Percentiles rank a stretch among this genome's conserved stretches.
Evolutionary conservation across 2,797 vertebrate genomes (phyloP).

Genomic region (Neosalanx taihuensis): DNA sequence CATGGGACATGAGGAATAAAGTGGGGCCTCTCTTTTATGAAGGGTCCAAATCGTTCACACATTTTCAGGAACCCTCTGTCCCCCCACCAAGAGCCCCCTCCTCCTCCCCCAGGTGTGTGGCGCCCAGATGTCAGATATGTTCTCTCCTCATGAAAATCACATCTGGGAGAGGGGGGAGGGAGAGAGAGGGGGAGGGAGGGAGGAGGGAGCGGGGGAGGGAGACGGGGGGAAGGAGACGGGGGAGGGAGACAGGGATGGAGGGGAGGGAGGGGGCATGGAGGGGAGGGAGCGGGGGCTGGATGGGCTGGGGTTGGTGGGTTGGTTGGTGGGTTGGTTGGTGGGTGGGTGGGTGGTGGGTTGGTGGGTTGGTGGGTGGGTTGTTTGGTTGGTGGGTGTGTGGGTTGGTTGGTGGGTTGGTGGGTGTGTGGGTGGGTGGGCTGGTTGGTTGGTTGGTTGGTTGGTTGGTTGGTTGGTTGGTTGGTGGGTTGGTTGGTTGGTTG

Average conservation of each 20-base stretch:
- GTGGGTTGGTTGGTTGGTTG: no score
- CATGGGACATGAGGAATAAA: conserved; percentile 68
- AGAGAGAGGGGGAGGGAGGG: conserved; percentile 7
- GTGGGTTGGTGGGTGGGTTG: no score
- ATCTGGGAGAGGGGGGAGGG: conserved; percentile 33
- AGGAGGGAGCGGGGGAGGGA: conserved; percentile 5
- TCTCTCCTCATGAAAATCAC: conserved; percentile 63
- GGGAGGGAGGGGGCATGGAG: no score
- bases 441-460: no score
- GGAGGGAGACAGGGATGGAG: conserved; percentile 28
- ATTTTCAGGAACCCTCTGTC: conserved; percentile 70
- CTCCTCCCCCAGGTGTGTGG: conserved; percentile 57
- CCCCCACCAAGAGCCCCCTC: conserved; percentile 26
- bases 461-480: no score
- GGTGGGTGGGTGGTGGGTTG: no score
- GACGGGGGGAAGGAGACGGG: conserved; percentile 31
- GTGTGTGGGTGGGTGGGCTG: no score
- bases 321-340: no score
- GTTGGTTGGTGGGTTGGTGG: no score
- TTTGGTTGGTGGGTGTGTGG: no score
- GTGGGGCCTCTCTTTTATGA: conserved; percentile 70
- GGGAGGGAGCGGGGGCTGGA: no score
- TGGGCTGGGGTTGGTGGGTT: no score
- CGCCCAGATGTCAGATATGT: conserved; percentile 73
- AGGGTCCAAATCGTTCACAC: conserved; percentile 75